Evolutionary conservation across 2,113 vertebrate genomes (phyloP), one percentile per base, ranked within the genome.

Genomic region (Ciconia boyciana): DNA sequence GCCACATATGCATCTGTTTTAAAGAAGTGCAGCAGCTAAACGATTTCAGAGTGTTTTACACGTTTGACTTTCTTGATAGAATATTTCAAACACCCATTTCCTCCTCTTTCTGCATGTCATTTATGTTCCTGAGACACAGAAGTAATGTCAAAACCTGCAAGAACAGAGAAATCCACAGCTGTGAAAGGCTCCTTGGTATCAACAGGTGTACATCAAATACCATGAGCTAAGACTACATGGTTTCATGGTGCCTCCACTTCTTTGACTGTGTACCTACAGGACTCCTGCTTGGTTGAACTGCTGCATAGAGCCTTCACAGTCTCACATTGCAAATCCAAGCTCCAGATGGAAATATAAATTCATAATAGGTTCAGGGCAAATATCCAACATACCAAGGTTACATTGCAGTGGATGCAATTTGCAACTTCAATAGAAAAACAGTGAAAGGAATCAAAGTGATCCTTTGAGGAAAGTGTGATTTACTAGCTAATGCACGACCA

Each of bases 261-360:
- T n/a, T 46, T 46, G 49, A n/a, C 46, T 12, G 43, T 2, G 39
- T 32, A 44, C 44, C 62, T 83, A 18, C 17, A 87, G 41, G 48
- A 48, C 11, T 52, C 48, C 55, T 39, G 51, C 55, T 65, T 10
- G 49, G 34, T 5, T 16, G 28, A 54, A 32, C 29, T 32, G 57
- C 87, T 81, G 80, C 75, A 48, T 2, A 44, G 39, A 65, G 79
- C 29, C 72, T 46, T 61, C 72, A 7, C 51, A 57, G 57, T 2
- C 77, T 85, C 65, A 2, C 29, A 7, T 6, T 4, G 55, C 92
- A 89, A 80, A 81, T 46, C 66, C 48, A 29, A 65, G 78, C 79
- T 86, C 78, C 94, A 94, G 71, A 66, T n/a, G 79, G 92, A 90
- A 87, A 95, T 18, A 89, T 3, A 77, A 94, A 94, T 86, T 83